Evolutionary conservation across 2,888 invertebrate genomes (phyloP).

Genomic region (Calameuta pallipes): DNA sequence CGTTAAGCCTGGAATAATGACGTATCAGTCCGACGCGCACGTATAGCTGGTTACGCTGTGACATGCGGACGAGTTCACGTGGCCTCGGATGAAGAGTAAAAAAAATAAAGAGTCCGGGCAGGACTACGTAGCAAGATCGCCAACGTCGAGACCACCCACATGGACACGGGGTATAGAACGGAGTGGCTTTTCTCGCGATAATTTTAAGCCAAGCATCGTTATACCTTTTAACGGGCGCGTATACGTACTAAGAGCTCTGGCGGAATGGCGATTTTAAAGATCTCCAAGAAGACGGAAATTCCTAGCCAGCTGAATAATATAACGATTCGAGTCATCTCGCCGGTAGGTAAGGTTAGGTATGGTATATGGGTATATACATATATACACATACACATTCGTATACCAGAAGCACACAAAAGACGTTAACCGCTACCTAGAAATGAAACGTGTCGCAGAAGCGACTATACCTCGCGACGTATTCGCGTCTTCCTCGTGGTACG

Average conservation of each 20-base stretch:
- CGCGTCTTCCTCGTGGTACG: background rate
- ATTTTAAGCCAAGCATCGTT: background rate
- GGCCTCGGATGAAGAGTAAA: background rate
- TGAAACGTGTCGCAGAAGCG: background rate
- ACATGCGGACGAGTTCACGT: background rate
- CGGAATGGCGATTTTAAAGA: conserved; percentile 7
- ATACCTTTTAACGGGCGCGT: conserved; percentile 5
- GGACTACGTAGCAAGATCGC: background rate
- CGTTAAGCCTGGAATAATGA: background rate
- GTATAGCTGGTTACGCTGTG: background rate
- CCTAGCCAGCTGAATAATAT: background rate
- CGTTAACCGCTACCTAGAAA: conserved; percentile 6
- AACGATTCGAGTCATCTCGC: background rate
- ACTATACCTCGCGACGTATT: background rate
- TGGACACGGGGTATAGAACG: background rate
- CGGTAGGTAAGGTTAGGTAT: background rate
- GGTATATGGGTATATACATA: background rate
- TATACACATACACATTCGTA: background rate
- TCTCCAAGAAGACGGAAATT: background rate
- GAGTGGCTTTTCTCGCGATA: background rate
- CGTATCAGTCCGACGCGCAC: background rate
- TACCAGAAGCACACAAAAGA: background rate
- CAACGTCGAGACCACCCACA: background rate
- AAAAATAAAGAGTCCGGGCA: background rate
- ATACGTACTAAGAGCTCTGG: background rate